Evolutionary conservation across 1,140 invertebrate genomes (phyloP).

Genomic region (Philopotamus ludificatus): DNA sequence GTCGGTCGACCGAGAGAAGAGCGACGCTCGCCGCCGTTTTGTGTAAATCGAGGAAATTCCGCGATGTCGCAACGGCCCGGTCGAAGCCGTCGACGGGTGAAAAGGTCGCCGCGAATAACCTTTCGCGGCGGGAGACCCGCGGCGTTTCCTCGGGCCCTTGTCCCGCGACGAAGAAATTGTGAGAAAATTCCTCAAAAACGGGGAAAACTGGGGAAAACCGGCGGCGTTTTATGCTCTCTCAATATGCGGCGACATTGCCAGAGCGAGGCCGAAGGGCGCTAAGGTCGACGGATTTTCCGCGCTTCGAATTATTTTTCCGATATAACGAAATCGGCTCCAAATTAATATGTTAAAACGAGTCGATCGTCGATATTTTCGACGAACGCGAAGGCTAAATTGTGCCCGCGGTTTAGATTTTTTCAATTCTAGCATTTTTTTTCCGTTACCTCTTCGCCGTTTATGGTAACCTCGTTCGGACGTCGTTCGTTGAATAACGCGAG

Average conservation of each 20-base stretch:
- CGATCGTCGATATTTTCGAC: no score
- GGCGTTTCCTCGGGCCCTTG: slow-evolving; percentile 6
- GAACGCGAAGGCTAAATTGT: no score
- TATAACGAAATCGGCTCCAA: no score
- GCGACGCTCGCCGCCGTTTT: not conserved
- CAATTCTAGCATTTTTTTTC: no score
- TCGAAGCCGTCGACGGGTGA: slow-evolving; percentile 8
- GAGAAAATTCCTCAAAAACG: slow-evolving; percentile 33
- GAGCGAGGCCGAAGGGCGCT: no score
- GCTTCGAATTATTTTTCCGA: no score
- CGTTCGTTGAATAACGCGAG: not conserved
- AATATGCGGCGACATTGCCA: not conserved
- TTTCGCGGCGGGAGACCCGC: slow-evolving; percentile 16
- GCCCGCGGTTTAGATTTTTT: no score
- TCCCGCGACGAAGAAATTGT: not conserved
- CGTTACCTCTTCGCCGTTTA: no score
- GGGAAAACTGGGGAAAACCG: slow-evolving; percentile 22
- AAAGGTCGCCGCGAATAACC: slow-evolving; percentile 23
- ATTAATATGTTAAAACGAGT: no score
- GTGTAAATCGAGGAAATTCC: not conserved
- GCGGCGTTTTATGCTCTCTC: not conserved
- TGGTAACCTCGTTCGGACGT: not conserved
- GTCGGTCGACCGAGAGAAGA: not conserved
- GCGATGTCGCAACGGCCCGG: slow-evolving; percentile 6
- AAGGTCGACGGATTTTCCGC: no score